Conservation (phyloP, 2,888 invertebrate species). For the Phortica magna region DNA sequence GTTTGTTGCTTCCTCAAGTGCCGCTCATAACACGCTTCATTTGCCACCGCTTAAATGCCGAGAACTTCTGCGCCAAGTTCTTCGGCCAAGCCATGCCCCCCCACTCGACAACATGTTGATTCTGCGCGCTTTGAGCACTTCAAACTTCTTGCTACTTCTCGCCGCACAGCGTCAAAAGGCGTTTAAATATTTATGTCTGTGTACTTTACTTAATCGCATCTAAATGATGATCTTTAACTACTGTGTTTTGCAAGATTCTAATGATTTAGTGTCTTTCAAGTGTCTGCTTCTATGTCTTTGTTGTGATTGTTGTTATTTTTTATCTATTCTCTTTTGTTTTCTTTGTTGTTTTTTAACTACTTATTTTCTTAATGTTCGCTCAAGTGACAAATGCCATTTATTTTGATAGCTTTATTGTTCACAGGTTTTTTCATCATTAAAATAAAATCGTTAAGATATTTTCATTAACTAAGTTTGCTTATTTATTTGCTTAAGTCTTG, state of each 20-base stretch:
- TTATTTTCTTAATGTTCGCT: neutral
- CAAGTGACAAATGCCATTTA: slow-evolving; percentile 56
- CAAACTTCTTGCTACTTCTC: slow-evolving; percentile 28
- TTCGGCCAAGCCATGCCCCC: slow-evolving; percentile 15
- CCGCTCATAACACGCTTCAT: slow-evolving; percentile 55
- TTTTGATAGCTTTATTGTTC: slow-evolving; percentile 58
- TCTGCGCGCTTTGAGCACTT: slow-evolving; percentile 4
- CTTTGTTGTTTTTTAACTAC: slow-evolving; percentile 21
- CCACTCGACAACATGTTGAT: neutral
- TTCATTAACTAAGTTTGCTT: too few relatives aligned
- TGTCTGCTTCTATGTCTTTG: slow-evolving; percentile 28
- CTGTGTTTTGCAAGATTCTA: slow-evolving; percentile 54
- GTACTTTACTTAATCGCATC: slow-evolving; percentile 71
- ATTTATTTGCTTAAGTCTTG: too few relatives aligned
- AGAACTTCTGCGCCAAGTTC: slow-evolving; percentile 6
- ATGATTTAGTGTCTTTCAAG: slow-evolving; percentile 52
- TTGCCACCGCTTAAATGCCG: slow-evolving; percentile 37
- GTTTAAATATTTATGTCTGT: slow-evolving; percentile 72
- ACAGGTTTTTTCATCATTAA: neutral
- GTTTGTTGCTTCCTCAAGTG: slow-evolving; percentile 19
- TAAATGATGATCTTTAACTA: slow-evolving; percentile 60
- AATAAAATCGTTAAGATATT: too few relatives aligned
- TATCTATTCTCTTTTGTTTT: slow-evolving; percentile 27
- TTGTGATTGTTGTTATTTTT: neutral
- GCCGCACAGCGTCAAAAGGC: slow-evolving; percentile 44